Percentiles rank a stretch among this genome's conserved stretches.
These are phyloP conservation scores for Penelope pileata DNA, from an alignment of 2,113 vertebrate species.

Conservation along the genomic window DNA sequence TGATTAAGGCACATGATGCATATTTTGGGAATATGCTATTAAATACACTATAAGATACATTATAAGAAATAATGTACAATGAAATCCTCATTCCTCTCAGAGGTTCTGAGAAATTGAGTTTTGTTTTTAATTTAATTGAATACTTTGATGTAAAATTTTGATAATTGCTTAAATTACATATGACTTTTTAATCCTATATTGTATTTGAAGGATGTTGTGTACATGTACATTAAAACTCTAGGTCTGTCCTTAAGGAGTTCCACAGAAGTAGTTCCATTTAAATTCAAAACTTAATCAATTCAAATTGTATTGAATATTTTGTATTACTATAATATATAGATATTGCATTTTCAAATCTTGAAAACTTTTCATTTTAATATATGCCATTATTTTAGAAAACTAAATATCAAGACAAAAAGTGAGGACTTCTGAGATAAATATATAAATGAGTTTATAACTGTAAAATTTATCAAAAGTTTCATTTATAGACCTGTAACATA, in stretches of 20 bases:
- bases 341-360: not conserved
- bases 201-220: not conserved
- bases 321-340: not conserved
- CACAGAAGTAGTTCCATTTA: not conserved
- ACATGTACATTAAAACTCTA: not conserved
- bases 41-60: not conserved
- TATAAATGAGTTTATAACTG: not conserved
- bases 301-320: not conserved
- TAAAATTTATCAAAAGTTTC: not conserved
- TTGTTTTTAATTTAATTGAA: not conserved
- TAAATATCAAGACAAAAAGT: not conserved
- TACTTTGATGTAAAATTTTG: not conserved
- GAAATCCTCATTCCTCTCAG: not conserved
- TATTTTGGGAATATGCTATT: not conserved
- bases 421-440: not conserved
- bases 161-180: not conserved
- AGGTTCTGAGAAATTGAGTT: not conserved
- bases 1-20: not conserved
- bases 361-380: not conserved
- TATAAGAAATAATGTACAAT: not conserved
- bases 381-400: accelerated
- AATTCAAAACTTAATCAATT: not conserved
- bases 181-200: not conserved
- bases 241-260: accelerated
- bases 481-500: not conserved